Base-by-base conservation (phyloP, 2,888 invertebrate genomes). In the Julus scandinavius region DNA sequence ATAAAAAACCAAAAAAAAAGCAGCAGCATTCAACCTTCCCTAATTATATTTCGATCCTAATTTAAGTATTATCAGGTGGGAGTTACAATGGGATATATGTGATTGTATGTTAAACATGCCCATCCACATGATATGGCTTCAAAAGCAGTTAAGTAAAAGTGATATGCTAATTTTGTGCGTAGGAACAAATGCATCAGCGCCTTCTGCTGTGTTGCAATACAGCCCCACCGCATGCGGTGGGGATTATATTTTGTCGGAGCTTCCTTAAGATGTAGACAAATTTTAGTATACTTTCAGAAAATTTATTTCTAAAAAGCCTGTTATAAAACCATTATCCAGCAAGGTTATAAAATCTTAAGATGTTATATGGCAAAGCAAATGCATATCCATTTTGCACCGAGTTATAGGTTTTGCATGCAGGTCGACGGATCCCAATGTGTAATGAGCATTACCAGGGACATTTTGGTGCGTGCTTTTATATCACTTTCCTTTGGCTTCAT, bases 251-350 rank as follows among this genome's bases (percentile, higher is more conserved):
- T 63, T 20, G 63, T 63, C 63, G 63, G 63, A 63, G 63, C 63
- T 63, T 11, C 20, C 63, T 63, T 63, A 63, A 63, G 63, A 63
- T 20, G 63, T 63, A 63, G 20, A 63, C 63, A 20, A 63, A 63
- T 63, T 63, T 63, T 63, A n/a, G n/a, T n/a, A 63, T 63, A 63
- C 63, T 63, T 63, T 20, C 63, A 63, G 63, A 63, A n/a, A n/a
- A 63, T 63, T 63, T 63, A 63, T 63, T 63, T 63, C 63, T 63
- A 63, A 63, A 63, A 63, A 63, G 63, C 63, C 63, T 63, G 63
- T 63, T 63, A 63, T 63, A 63, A 63, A 63, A 63, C 63, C 63
- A 63, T 63, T 63, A 63, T 63, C 63, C 63, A 63, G 63, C 63
- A 63, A 63, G 63, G 63, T 63, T 63, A 63, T 63, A 63, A 63